Conservation (phyloP, 2,888 invertebrate species). For the Cinara cedri region DNA sequence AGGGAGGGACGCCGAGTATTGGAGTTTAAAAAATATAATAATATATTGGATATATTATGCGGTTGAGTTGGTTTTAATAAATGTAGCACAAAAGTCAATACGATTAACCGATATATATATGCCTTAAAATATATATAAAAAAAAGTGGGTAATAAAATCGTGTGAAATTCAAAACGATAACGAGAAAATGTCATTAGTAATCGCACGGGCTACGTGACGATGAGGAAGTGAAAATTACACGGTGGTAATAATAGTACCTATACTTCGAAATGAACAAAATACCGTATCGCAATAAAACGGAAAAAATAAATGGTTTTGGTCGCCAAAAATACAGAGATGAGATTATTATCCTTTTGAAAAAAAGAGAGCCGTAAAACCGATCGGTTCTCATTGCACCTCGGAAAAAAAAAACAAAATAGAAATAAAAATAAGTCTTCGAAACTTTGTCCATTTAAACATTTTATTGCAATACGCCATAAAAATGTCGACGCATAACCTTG, state of each 20-base stretch:
- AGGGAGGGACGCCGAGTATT: too few relatives aligned
- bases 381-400: conserved; percentile 8
- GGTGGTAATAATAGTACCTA: not conserved
- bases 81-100: not conserved
- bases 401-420: not conserved
- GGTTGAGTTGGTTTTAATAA: too few relatives aligned
- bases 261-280: conserved; percentile 8
- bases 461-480: conserved; percentile 27
- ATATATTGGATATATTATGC: not conserved
- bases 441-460: conserved; percentile 27
- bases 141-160: not conserved
- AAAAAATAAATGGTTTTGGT: conserved; percentile 8
- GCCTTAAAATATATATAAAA: not conserved
- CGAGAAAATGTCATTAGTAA: not conserved
- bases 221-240: not conserved
- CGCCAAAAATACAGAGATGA: not conserved
- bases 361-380: conserved; percentile 16
- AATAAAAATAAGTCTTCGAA: not conserved
- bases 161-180: not conserved
- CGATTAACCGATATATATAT: not conserved
- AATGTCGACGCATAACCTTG: conserved; percentile 24
- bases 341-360: not conserved
- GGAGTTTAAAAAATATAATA: not conserved
- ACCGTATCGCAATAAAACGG: conserved; percentile 1
- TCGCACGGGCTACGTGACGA: not conserved